A percentile compares a stretch with the other conserved stretches of the same genome.
These are phyloP conservation scores for Onychomys arenicola DNA, from an alignment of 2,797 vertebrate genomes.

Conservation along the genomic window DNA sequence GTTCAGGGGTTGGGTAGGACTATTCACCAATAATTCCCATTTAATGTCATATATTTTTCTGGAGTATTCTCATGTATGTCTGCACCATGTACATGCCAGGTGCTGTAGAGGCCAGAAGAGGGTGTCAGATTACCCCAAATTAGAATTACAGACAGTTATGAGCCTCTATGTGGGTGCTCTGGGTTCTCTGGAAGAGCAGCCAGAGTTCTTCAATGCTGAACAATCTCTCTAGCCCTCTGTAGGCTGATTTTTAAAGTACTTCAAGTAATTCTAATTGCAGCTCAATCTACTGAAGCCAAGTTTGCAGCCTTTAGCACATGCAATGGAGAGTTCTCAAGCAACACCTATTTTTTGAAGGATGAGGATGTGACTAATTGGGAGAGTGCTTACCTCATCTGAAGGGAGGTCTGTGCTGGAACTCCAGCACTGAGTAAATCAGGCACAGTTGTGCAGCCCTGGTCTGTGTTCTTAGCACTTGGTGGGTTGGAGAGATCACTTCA, in stretches of 20 bases:
- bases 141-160: background rate
- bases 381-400: background rate
- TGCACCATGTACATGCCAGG: background rate
- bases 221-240: background rate
- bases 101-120: background rate
- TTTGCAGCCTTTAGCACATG: background rate
- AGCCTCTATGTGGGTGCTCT: background rate
- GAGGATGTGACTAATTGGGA: background rate
- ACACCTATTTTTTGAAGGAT: background rate
- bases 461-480: background rate
- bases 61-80: background rate
- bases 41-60: background rate
- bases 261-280: background rate
- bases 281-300: constrained; percentile 16
- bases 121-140: background rate
- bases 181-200: background rate
- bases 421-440: background rate
- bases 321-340: background rate
- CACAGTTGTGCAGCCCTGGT: background rate
- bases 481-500: background rate
- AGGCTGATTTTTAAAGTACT: background rate
- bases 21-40: background rate
- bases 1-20: rapidly evolving
- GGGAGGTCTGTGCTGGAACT: background rate
- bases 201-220: background rate